A percentile compares a stretch with the other conserved stretches of the same genome.
These are phyloP conservation scores for Helicolenus hilgendorfi DNA, from an alignment of 2,797 vertebrate species.

Conservation along the genomic window DNA sequence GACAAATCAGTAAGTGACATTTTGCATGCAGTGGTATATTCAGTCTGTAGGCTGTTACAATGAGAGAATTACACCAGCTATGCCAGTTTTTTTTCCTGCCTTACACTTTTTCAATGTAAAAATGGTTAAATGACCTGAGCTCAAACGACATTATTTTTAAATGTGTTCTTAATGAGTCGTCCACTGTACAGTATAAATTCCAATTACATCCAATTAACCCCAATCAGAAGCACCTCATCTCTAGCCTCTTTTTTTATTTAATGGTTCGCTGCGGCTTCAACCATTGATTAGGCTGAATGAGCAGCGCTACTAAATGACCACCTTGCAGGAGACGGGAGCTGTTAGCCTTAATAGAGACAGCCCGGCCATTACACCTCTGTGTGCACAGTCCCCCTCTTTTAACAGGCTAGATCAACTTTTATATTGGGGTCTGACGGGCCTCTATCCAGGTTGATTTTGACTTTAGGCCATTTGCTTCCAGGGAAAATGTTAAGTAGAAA, in stretches of 20 bases:
- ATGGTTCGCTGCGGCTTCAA: conserved; percentile 95
- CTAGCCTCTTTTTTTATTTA: conserved; percentile 95
- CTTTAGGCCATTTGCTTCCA: conserved; percentile 86
- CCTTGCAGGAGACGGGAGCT: conserved; percentile 92
- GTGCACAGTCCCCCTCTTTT: conserved; percentile 79
- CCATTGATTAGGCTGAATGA: conserved; percentile 96
- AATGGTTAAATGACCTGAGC: conserved; percentile 91
- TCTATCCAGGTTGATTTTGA: conserved; percentile 87
- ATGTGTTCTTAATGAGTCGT: conserved; percentile 93
- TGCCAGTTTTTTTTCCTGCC: conserved; percentile 26
- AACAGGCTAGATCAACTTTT: conserved; percentile 89
- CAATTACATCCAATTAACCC: conserved; percentile 99
- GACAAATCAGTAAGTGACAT: conserved; percentile 51
- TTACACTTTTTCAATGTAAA: conserved; percentile 75
- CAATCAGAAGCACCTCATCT: conserved; percentile 96
- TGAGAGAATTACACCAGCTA: conserved; percentile 27
- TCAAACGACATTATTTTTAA: conserved; percentile 90
- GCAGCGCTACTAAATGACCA: conserved; percentile 95
- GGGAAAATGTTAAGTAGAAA: conserved; percentile 91
- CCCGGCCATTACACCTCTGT: conserved; percentile 88
- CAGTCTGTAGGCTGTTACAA: not conserved
- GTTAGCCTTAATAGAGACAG: conserved; percentile 91
- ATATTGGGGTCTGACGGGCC: conserved; percentile 86
- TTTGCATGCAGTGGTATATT: conserved; percentile 16
- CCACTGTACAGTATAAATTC: conserved; percentile 96